Conservation (phyloP, 2,888 invertebrate species). For the Lepidonotus clava region DNA sequence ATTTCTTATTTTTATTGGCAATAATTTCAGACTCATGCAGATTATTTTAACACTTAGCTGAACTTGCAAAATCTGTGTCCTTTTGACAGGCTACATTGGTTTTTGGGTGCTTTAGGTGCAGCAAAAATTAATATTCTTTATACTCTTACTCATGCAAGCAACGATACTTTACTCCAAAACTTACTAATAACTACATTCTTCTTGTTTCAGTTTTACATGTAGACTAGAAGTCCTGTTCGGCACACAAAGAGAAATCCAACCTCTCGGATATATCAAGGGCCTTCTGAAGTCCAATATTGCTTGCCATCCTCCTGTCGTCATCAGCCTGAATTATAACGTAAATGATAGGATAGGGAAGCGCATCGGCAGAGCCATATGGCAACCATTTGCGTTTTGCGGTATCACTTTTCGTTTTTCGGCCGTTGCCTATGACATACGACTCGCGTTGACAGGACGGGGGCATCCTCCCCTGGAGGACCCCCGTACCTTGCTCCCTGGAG, state of each 20-base stretch:
- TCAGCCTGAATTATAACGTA: background rate
- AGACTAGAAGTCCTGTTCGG: too few species aligned
- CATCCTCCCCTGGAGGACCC: background rate
- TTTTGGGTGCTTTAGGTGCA: too few species aligned
- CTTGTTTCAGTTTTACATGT: too few species aligned
- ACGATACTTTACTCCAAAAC: too few species aligned
- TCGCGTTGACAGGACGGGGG: background rate
- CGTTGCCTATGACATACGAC: conserved; percentile 22
- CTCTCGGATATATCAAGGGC: background rate
- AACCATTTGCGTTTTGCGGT: background rate
- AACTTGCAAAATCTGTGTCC: too few species aligned
- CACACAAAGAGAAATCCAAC: background rate
- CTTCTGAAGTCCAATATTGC: background rate
- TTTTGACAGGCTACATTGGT: too few species aligned
- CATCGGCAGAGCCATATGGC: background rate
- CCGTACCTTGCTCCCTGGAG: background rate
- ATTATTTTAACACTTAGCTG: too few species aligned
- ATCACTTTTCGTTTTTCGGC: background rate
- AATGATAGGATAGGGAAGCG: conserved; percentile 7
- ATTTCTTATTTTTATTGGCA: too few species aligned
- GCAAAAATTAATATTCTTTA: too few species aligned
- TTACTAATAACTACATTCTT: too few species aligned
- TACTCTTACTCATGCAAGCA: too few species aligned
- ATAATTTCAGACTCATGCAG: too few species aligned
- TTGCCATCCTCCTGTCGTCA: background rate